These are phyloP conservation scores for Chouioia cunea DNA, from an alignment of 2,888 invertebrate species.

Conservation along the genomic window DNA sequence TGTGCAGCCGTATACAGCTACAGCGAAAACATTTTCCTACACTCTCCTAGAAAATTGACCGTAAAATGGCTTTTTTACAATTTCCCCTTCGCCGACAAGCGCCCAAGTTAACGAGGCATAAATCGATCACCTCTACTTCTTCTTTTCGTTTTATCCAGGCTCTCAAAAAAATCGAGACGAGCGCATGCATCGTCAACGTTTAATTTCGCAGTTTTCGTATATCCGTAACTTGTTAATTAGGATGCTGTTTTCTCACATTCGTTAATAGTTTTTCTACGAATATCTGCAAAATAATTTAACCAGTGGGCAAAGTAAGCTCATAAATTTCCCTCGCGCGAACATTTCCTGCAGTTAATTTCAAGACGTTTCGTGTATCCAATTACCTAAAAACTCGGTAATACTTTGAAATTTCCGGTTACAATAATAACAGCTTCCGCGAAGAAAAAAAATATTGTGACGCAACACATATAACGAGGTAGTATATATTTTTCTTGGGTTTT, in stretches of 20 bases:
- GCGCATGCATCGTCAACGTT: too few relatives aligned
- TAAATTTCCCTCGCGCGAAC: too few relatives aligned
- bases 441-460: not conserved
- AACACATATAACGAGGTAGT: too few relatives aligned
- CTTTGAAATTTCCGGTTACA: slow-evolving; percentile 2
- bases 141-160: not conserved
- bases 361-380: too few relatives aligned
- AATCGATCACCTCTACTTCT: not conserved
- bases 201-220: not conserved
- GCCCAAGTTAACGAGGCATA: slow-evolving; percentile 1
- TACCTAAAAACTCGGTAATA: not conserved
- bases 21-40: slow-evolving; percentile 10
- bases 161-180: not conserved
- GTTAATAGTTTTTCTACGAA: too few relatives aligned
- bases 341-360: too few relatives aligned
- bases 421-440: not conserved
- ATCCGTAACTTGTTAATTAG: too few relatives aligned
- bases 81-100: not conserved
- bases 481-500: slow-evolving; percentile 17
- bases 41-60: slow-evolving; percentile 12
- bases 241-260: too few relatives aligned
- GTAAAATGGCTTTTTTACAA: slow-evolving; percentile 11
- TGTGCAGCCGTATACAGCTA: too few relatives aligned
- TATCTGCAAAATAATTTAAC: too few relatives aligned
- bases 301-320: too few relatives aligned